Evolutionary conservation across 2,888 invertebrate genomes (phyloP), one percentile per base, ranked within the genome.

Genomic region (Tortrix viridana): DNA sequence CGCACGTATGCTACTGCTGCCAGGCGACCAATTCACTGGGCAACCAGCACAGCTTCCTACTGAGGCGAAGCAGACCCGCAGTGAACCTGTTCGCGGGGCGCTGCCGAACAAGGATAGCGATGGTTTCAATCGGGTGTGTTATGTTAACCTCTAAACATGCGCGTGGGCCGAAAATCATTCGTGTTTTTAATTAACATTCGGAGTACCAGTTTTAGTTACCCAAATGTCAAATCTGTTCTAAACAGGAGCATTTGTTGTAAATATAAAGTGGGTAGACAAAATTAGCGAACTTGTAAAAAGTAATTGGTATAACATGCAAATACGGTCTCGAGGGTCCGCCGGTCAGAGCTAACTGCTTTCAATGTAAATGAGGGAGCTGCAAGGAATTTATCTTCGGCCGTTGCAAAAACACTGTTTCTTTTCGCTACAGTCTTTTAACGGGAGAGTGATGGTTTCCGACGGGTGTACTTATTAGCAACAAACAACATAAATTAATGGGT

Each of bases 241-340:
- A 54, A 65, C 20, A 47, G 37, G 50, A 37, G 22, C 57, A 38
- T 38, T 60, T 53, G 32, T 53, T 60, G 57, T 53, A 60, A 66
- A 65, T 63, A 67, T 68, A 68, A 71, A 71, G 68, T 66, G 62
- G 62, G 52, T 62, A 60, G 48, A 69, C 65, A 70, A 71, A 80
- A 89, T 86, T 86, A 84, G 82, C 80, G 76, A 80, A 86, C 78
- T 84, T 85, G 81, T 82, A 81, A 80, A 81, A 86, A 87, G 86
- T 85, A 87, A 89, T 88, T 85, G 83, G 82, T 78, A 82, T 82
- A 80, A 82, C 75, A 89, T 88, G 89, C 83, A 87, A 89, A 89
- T 87, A 70, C 70, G 64, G 63, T 68, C 78, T 79, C 75, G 66
- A 64, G 82, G 78, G 85, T 74, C 71, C 69, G 72, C 69, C 78